phyloP scores from a whole-genome alignment of 2,888 invertebrate genomes.

The Spicauda simplicius region DNA sequence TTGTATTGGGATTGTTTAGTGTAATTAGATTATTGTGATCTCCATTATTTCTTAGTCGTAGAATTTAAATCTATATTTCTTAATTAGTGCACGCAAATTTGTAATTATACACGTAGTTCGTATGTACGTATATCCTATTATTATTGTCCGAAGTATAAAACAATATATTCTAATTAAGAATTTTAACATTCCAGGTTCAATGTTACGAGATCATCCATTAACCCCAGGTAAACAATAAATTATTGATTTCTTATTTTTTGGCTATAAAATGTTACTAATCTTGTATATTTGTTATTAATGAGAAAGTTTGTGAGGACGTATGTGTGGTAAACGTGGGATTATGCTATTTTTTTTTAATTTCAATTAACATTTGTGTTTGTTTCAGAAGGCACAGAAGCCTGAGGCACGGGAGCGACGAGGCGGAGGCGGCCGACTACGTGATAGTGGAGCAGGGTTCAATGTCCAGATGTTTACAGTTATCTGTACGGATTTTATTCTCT shows the following conservation, averaged over 20 bases:
- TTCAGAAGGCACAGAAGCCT: constrained; percentile 73
- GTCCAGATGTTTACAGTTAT: constrained; percentile 60
- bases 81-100: not conserved
- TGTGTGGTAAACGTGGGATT: too few species aligned
- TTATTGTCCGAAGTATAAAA: too few species aligned
- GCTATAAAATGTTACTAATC: too few species aligned
- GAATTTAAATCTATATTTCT: not conserved
- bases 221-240: constrained; percentile 68
- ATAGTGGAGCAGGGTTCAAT: constrained; percentile 76
- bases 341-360: too few species aligned
- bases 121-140: too few species aligned
- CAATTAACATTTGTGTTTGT: not conserved
- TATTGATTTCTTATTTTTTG: too few species aligned
- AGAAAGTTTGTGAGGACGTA: too few species aligned
- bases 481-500: constrained; percentile 59
- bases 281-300: too few species aligned
- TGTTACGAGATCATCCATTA: constrained; percentile 80
- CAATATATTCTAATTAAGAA: not conserved
- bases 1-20: too few species aligned
- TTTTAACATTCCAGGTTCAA: constrained; percentile 68
- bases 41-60: not conserved
- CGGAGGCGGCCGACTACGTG: constrained; percentile 55
- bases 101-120: too few species aligned
- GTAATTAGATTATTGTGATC: too few species aligned
- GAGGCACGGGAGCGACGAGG: constrained; percentile 47